phyloP scores from a whole-genome alignment of 37 sponge, comb jelly and placozoan species.

The Hormiphora californensis region DNA sequence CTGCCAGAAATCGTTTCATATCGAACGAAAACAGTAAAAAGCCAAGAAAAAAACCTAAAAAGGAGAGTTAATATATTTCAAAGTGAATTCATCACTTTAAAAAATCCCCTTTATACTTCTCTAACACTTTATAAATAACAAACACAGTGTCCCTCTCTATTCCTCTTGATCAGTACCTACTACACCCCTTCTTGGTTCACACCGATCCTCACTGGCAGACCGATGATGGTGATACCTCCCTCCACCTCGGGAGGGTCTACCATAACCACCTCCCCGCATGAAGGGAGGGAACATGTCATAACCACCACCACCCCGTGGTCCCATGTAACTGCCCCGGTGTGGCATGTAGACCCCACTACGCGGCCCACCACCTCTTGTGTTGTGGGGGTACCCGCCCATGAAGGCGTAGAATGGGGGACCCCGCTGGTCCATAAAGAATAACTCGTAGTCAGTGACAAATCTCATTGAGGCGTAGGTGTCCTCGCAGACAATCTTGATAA shows the following conservation, averaged over 20 bases:
- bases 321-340: background rate
- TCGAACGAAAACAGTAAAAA: too few relatives aligned
- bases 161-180: too few relatives aligned
- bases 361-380: too few relatives aligned
- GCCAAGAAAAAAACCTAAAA: too few relatives aligned
- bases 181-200: too few relatives aligned
- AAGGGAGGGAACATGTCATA: conserved; percentile 41
- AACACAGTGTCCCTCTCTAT: too few relatives aligned
- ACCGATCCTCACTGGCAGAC: too few relatives aligned
- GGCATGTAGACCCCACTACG: background rate
- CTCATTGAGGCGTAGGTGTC: conserved; percentile 48
- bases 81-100: too few relatives aligned
- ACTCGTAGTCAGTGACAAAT: conserved; percentile 51
- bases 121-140: too few relatives aligned
- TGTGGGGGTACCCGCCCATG: background rate
- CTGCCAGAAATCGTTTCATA: too few relatives aligned
- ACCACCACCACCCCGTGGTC: background rate
- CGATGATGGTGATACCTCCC: background rate
- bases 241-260: conserved; percentile 17
- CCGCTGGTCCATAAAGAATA: conserved; percentile 44
- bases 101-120: too few relatives aligned
- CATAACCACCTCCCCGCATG: background rate
- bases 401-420: conserved; percentile 27
- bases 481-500: conserved; percentile 53
- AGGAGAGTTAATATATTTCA: too few relatives aligned